Conservation (phyloP, 2,888 invertebrate species). For the Ichneumoninae sp. region DNA sequence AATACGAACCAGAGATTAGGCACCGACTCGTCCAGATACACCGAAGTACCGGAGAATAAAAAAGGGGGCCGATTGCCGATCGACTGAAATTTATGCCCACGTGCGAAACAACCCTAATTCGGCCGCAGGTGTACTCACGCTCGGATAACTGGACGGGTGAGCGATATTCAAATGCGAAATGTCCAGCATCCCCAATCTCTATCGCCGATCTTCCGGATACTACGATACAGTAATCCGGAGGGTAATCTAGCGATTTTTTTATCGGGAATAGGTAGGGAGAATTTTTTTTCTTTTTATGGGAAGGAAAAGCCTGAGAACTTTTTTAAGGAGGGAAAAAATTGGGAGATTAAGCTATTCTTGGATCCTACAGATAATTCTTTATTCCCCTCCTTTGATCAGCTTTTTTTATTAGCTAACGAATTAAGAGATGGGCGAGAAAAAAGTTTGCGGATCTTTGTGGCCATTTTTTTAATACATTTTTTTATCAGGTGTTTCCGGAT, state of each 20-base stretch:
- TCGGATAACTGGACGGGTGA: background rate
- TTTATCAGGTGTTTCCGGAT: background rate
- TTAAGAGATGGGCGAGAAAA: background rate
- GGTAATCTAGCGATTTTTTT: background rate
- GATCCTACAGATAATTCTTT: background rate
- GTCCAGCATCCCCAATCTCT: constrained; percentile 41
- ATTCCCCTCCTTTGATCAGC: background rate
- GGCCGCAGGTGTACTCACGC: constrained; percentile 25
- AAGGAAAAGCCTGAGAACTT: background rate
- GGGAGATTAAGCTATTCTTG: background rate
- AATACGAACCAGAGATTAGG: constrained; percentile 18
- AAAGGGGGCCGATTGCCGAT: background rate
- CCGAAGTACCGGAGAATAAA: background rate
- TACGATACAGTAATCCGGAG: background rate
- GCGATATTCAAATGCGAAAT: constrained; percentile 48
- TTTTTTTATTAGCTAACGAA: background rate
- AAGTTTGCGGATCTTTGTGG: background rate
- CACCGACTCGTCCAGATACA: background rate
- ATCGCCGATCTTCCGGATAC: constrained; percentile 3
- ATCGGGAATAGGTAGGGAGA: background rate
- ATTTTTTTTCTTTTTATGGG: background rate
- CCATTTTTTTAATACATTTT: background rate
- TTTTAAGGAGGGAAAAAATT: background rate
- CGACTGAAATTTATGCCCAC: background rate
- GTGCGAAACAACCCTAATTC: constrained; percentile 25